Base-by-base conservation (phyloP, 2,113 vertebrate species). In the Campylomormyrus numenius region DNA sequence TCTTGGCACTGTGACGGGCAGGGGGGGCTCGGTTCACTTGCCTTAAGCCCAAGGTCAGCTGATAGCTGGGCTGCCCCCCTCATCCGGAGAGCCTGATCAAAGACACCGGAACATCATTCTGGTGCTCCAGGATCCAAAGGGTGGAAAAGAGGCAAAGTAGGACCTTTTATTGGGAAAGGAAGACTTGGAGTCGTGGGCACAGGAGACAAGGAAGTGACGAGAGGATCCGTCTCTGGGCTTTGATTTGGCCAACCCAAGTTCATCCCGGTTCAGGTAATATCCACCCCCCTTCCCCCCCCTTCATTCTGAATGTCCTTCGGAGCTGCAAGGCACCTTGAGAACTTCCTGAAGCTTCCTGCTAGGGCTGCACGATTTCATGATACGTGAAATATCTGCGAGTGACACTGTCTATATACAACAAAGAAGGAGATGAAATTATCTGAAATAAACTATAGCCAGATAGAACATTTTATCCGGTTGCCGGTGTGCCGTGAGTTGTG, bases 151-250 rank as follows among this genome's bases (percentile, higher is more conserved):
- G 85, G 88, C 91, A 93, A 91, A 92, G 93, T 94, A 93, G 91
- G 88, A 50, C 74, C 92, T 92, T 15, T 85, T 89, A 91, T 92
- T 94, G 94, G 95, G 94, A 94, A 94, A 92, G 91, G 91, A 87
- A 58, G 92, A 90, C 91, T 90, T 90, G 92, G 94, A 95, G 42
- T 94, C 91, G 90, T 94, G 92, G 92, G 94, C 92, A 95, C 93
- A 92, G 95, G 94, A 96, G 96, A 94, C 93, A 93, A 90, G 13
- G 15, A 3, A n/a, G 39, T 5, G 39, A 11, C 1, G 9, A n/a
- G 45, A 10, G 83, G 42, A 85, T 19, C 80, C 7, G 3, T 35
- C 31, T 35, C 27, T 10, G 66, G 5, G 66, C 6, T 74, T 74
- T 70, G n/a, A 70, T 9, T 70, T 3, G 10, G 9, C 62, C n/a